These are phyloP conservation scores for Chinchilla lanigera DNA, from an alignment of 2,113 vertebrate species.

Conservation along the genomic window DNA sequence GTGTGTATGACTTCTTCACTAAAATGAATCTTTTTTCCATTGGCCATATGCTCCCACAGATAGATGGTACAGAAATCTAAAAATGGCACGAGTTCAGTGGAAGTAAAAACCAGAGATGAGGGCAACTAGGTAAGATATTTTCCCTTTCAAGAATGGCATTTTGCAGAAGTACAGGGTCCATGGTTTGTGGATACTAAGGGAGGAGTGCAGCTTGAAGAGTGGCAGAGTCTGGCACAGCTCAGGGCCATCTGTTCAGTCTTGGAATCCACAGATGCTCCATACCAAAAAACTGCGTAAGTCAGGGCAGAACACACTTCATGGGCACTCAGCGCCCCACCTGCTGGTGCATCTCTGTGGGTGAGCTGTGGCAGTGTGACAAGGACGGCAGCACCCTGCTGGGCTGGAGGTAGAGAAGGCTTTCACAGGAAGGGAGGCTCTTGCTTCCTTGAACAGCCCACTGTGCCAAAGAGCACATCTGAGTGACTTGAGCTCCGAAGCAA, in stretches of 20 bases:
- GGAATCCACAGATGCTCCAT: slow-evolving; percentile 78
- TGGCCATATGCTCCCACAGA: slow-evolving; percentile 66
- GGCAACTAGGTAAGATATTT: neutral
- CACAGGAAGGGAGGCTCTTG: slow-evolving; percentile 8
- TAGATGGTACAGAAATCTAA: slow-evolving; percentile 41
- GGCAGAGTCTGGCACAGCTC: slow-evolving; percentile 70
- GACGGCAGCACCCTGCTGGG: neutral
- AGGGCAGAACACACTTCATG: slow-evolving; percentile 54
- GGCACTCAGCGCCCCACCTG: slow-evolving; percentile 45
- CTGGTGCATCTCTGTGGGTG: slow-evolving; percentile 42
- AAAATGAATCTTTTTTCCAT: slow-evolving; percentile 15
- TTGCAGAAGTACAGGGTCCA: neutral
- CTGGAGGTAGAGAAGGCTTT: neutral
- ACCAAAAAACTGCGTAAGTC: slow-evolving; percentile 68
- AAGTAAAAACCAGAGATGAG: slow-evolving; percentile 19
- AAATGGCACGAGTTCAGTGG: slow-evolving; percentile 20
- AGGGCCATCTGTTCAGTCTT: slow-evolving; percentile 76
- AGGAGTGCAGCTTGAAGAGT: slow-evolving; percentile 36
- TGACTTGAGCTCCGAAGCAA: slow-evolving; percentile 63
- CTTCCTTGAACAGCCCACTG: slow-evolving; percentile 42
- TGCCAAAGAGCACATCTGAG: slow-evolving; percentile 74
- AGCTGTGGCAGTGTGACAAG: slow-evolving; percentile 48
- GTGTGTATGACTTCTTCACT: slow-evolving; percentile 31
- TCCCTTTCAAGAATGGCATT: slow-evolving; percentile 33
- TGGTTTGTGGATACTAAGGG: slow-evolving; percentile 3